Conservation (phyloP, 2,888 invertebrate species). For the Agrochola macilenta region DNA sequence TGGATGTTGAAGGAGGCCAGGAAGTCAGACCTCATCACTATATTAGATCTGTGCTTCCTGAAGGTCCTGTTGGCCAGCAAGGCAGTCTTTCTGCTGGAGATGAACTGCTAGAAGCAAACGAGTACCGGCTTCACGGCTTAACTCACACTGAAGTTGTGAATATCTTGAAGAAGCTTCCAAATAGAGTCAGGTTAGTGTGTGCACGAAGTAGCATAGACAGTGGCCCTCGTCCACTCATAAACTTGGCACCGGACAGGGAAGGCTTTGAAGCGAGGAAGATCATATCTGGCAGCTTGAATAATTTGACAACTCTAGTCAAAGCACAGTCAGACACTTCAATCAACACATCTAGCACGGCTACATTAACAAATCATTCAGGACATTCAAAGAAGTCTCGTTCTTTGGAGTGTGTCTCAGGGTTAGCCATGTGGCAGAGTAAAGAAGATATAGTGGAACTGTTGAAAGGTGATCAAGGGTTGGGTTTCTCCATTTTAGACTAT, state of each 20-base stretch:
- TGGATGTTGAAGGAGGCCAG: slow-evolving; percentile 98
- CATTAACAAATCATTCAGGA: slow-evolving; percentile 92
- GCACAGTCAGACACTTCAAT: slow-evolving; percentile 99
- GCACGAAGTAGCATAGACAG: slow-evolving; percentile 93
- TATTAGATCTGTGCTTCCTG: slow-evolving; percentile 98
- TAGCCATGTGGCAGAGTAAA: slow-evolving; percentile 99
- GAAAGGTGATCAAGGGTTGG: slow-evolving; percentile 98
- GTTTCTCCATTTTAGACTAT: slow-evolving; percentile 99
- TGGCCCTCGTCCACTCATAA: slow-evolving; percentile 93
- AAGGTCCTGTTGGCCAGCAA: slow-evolving; percentile 98
- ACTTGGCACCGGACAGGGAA: slow-evolving; percentile 94
- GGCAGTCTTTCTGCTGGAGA: slow-evolving; percentile 98
- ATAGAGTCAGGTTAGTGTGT: slow-evolving; percentile 97
- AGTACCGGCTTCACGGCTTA: slow-evolving; percentile 96
- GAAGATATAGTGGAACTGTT: slow-evolving; percentile 97
- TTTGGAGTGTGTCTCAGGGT: slow-evolving; percentile 97
- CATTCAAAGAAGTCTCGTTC: slow-evolving; percentile 96
- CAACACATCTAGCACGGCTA: slow-evolving; percentile 96
- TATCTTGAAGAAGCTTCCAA: slow-evolving; percentile 97
- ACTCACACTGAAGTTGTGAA: slow-evolving; percentile 99
- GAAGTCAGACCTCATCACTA: slow-evolving; percentile 99
- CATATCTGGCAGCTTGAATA: slow-evolving; percentile 96
- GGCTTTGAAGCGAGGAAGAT: slow-evolving; percentile 95
- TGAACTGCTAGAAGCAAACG: slow-evolving; percentile 99
- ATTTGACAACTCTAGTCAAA: slow-evolving; percentile 95